Evolutionary conservation across 2,888 invertebrate genomes (phyloP).

Genomic region (Acanthosoma haemorrhoidale): DNA sequence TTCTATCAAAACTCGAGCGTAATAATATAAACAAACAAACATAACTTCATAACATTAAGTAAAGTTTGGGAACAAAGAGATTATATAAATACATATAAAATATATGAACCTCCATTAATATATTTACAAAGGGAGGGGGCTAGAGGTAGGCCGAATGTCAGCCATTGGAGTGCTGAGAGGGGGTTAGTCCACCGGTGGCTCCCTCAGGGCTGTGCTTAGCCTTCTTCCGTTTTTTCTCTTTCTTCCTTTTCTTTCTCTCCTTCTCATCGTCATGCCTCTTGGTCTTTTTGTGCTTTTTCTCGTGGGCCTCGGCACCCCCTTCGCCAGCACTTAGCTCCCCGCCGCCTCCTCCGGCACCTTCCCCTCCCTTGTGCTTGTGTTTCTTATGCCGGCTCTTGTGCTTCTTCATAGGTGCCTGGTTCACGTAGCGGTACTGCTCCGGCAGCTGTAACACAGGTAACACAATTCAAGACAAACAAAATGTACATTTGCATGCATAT

Average conservation of each 20-base stretch:
- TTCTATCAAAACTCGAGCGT: neutral
- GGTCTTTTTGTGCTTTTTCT: constrained; percentile 93
- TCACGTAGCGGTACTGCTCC: constrained; percentile 90
- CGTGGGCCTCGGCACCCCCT: constrained; percentile 66
- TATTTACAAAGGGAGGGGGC: constrained; percentile 14
- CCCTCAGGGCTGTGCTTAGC: constrained; percentile 89
- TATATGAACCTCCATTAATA: constrained; percentile 1
- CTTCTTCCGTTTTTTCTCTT: constrained; percentile 92
- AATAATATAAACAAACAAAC: neutral
- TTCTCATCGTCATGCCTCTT: constrained; percentile 90
- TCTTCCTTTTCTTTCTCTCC: constrained; percentile 87
- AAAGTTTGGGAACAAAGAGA: constrained; percentile 3
- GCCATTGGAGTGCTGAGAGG: constrained; percentile 54
- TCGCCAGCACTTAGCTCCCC: constrained; percentile 58
- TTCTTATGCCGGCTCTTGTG: constrained; percentile 95
- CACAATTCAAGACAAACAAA: constrained; percentile 32
- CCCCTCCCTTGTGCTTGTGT: constrained; percentile 85
- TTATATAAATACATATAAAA: neutral
- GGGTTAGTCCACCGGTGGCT: constrained; percentile 57
- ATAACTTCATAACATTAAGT: neutral
- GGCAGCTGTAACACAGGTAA: constrained; percentile 75
- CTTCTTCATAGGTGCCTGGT: constrained; percentile 84
- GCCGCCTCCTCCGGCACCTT: constrained; percentile 61
- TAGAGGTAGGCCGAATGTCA: constrained; percentile 28
- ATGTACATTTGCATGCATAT: neutral